Conservation (phyloP, 2,113 vertebrate species). For the Pao palembangensis region DNA sequence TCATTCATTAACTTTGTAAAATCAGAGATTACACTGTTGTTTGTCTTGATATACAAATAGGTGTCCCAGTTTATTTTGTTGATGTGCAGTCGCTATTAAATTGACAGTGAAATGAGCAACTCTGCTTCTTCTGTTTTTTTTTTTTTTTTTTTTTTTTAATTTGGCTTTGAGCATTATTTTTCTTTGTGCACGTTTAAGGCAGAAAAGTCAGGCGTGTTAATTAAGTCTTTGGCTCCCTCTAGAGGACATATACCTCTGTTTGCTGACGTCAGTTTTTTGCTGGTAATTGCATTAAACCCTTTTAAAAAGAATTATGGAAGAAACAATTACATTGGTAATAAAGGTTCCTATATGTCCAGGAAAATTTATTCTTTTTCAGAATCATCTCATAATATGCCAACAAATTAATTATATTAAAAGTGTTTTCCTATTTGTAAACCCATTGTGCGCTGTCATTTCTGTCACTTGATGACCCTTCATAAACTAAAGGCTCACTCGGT, state of each 20-base stretch:
- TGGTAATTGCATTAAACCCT: too few species aligned
- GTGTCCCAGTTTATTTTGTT: constrained; percentile 23
- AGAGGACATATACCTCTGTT: constrained; percentile 21
- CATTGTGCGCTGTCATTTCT: too few species aligned
- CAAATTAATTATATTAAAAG: too few species aligned
- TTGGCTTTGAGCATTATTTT: background rate
- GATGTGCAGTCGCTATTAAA: constrained; percentile 51
- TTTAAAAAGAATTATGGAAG: too few species aligned
- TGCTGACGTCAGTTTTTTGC: background rate
- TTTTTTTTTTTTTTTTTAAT: too few species aligned
- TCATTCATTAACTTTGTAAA: constrained; percentile 29
- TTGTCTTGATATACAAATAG: constrained; percentile 9
- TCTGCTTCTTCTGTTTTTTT: constrained; percentile 5
- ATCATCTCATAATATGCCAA: too few species aligned
- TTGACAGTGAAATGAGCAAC: constrained; percentile 31
- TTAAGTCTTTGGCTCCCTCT: constrained; percentile 55
- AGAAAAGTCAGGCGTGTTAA: constrained; percentile 1
- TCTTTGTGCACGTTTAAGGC: background rate
- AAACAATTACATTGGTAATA: too few species aligned
- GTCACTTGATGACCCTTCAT: too few species aligned
- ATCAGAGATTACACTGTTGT: constrained; percentile 14
- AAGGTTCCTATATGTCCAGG: too few species aligned
- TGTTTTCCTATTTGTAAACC: too few species aligned
- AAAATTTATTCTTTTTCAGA: too few species aligned
- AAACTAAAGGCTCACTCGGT: too few species aligned